Base-by-base conservation (phyloP, 2,888 invertebrate genomes). In the Troides aeacus region DNA sequence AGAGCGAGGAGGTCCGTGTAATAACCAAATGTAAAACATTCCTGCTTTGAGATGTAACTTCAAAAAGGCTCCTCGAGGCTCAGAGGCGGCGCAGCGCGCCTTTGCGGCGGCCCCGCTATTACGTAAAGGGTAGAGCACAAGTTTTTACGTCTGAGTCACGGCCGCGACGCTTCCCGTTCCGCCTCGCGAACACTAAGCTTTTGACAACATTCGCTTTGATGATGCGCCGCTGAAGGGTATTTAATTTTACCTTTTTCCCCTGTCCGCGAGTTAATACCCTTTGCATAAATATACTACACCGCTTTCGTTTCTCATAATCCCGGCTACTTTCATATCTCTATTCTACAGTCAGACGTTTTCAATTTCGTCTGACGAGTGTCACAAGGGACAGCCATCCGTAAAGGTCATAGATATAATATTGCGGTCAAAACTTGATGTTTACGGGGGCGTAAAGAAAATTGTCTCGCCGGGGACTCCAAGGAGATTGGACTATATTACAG, bases 141-240 rank as follows among this genome's bases (percentile, higher is more conserved):
- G 86, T 91, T 92, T 92, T 90, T 89, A 86, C 88, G 88, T 91
- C 88, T 87, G 85, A 85, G 81, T 82, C 86, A 83, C 83, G 83
- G 83, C 75, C 83, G 81, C 82, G 80, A 82, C 80, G 85, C 85
- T 86, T 85, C 82, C 79, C 84, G 87, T 86, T 87, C 84, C 87
- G 86, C 85, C 82, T 81, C 84, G 87, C 80, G 82, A 84, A 81
- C 30, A 85, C 82, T 80, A 79, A 83, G 88, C 89, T 90, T 91
- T 91, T 88, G 89, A 89, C 87, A 89, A 85, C 85, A 81, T 82
- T 86, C 87, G 81, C 91, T 91, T 92, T 91, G 90, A 90, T 86
- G 85, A 82, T 80, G 82, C 83, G 79, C 79, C 79, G 80, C 79
- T 82, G 80, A 82, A 84, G 84, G 83, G 86, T 85, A 90, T 88